Conservation (phyloP, 1,140 invertebrate genomes). For the Aphelenchoides besseyi region DNA sequence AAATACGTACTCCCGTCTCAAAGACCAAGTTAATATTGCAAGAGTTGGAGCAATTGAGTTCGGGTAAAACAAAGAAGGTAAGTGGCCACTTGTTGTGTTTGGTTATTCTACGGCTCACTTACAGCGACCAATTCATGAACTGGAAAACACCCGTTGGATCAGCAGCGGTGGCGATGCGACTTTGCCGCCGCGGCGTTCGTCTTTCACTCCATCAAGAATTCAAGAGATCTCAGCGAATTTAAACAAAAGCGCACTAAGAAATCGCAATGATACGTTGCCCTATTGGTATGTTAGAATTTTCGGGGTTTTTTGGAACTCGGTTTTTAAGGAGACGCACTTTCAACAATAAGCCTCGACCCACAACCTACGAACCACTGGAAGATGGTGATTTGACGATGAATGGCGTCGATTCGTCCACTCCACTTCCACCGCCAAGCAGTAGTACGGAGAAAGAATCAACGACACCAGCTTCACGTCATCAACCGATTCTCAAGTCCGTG, state of each 20-base stretch:
- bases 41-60: constrained; percentile 1
- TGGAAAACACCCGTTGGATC: constrained; percentile 9
- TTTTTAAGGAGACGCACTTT: background rate
- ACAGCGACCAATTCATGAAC: background rate
- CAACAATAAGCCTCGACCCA: background rate
- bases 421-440: background rate
- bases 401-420: background rate
- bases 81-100: background rate
- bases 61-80: background rate
- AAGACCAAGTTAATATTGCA: background rate
- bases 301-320: background rate
- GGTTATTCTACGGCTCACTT: background rate
- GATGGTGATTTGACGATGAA: background rate
- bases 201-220: constrained; percentile 12
- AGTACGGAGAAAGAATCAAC: background rate
- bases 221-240: constrained; percentile 12
- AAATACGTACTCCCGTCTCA: background rate
- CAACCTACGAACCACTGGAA: background rate
- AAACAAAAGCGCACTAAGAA: background rate
- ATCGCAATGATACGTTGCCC: constrained; percentile 10
- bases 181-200: constrained; percentile 16
- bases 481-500: background rate
- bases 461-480: background rate
- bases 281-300: background rate
- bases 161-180: background rate